Evolutionary conservation across 2,888 invertebrate genomes (phyloP).

Genomic region (Stenolophus ochropezus): DNA sequence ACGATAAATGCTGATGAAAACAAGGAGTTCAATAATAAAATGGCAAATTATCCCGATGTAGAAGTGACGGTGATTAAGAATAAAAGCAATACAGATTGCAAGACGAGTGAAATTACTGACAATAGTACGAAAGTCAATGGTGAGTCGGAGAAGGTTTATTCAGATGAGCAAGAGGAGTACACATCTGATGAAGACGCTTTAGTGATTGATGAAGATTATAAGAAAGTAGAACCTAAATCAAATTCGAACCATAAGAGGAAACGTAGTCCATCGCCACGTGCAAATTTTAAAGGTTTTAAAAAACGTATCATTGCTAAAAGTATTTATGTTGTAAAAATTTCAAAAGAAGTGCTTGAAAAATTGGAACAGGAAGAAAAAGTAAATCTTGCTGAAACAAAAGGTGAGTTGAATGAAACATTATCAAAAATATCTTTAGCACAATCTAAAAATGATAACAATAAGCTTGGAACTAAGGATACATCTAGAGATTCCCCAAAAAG

Average conservation of each 20-base stretch:
- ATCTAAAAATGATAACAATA: slow-evolving; percentile 42
- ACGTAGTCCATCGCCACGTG: slow-evolving; percentile 56
- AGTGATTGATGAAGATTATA: slow-evolving; percentile 70
- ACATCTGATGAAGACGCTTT: slow-evolving; percentile 72
- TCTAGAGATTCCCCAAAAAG: slow-evolving; percentile 46
- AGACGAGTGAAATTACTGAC: slow-evolving; percentile 41
- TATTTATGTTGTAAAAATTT: slow-evolving; percentile 24
- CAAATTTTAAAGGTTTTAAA: slow-evolving; percentile 60
- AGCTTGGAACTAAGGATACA: slow-evolving; percentile 40
- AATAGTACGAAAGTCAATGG: slow-evolving; percentile 69
- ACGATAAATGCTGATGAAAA: slow-evolving; percentile 63
- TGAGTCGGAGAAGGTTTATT: slow-evolving; percentile 62
- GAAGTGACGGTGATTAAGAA: slow-evolving; percentile 62
- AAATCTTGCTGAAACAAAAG: slow-evolving; percentile 43
- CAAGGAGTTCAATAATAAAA: slow-evolving; percentile 59
- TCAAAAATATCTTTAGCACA: slow-evolving; percentile 33
- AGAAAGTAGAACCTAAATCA: slow-evolving; percentile 63
- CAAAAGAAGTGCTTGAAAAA: slow-evolving; percentile 31
- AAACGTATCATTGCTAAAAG: slow-evolving; percentile 58
- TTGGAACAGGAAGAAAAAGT: slow-evolving; percentile 22
- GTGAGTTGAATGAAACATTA: slow-evolving; percentile 51
- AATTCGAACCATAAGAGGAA: slow-evolving; percentile 38
- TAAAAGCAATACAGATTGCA: slow-evolving; percentile 53
- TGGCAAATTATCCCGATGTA: slow-evolving; percentile 70
- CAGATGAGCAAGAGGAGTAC: slow-evolving; percentile 66